Conservation (phyloP, 2,888 invertebrate species). For the Mantis religiosa region DNA sequence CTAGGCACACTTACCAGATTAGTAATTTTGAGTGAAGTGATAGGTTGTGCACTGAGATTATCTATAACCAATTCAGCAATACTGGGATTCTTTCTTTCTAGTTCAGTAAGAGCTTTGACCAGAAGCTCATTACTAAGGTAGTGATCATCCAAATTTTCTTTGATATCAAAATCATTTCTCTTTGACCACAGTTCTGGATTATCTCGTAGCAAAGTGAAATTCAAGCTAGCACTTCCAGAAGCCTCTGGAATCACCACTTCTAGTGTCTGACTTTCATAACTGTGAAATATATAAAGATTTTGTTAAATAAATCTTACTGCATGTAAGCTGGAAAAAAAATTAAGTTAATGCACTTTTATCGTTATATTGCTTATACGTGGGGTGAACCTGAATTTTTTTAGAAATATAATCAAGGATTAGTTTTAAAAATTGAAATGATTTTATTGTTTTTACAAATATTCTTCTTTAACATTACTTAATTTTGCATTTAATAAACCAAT, state of each 20-base stretch:
- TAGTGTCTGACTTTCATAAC: slow-evolving; percentile 61
- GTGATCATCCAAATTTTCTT: slow-evolving; percentile 54
- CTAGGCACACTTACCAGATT: slow-evolving; percentile 53
- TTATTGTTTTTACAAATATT: too few relatives aligned
- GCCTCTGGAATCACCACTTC: slow-evolving; percentile 50
- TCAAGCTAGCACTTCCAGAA: slow-evolving; percentile 57
- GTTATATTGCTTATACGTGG: too few relatives aligned
- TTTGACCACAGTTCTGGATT: slow-evolving; percentile 77
- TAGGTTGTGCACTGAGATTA: slow-evolving; percentile 59
- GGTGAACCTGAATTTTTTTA: too few relatives aligned
- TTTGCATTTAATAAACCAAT: too few relatives aligned
- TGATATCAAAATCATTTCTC: slow-evolving; percentile 70
- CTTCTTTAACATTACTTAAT: too few relatives aligned
- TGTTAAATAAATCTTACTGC: background rate
- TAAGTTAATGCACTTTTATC: too few relatives aligned
- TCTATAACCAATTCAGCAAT: slow-evolving; percentile 71
- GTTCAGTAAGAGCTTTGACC: slow-evolving; percentile 57
- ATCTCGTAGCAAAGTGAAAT: slow-evolving; percentile 77
- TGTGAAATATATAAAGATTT: slow-evolving; percentile 36
- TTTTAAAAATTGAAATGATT: too few relatives aligned
- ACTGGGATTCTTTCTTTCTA: slow-evolving; percentile 64
- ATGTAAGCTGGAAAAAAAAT: too few relatives aligned
- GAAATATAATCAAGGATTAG: too few relatives aligned
- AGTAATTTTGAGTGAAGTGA: slow-evolving; percentile 69
- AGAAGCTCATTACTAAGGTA: slow-evolving; percentile 66